Percentiles rank a stretch among this genome's conserved stretches.
phyloP scores from a whole-genome alignment of 2,888 invertebrate species.

The Allophyes oxyacanthae region DNA sequence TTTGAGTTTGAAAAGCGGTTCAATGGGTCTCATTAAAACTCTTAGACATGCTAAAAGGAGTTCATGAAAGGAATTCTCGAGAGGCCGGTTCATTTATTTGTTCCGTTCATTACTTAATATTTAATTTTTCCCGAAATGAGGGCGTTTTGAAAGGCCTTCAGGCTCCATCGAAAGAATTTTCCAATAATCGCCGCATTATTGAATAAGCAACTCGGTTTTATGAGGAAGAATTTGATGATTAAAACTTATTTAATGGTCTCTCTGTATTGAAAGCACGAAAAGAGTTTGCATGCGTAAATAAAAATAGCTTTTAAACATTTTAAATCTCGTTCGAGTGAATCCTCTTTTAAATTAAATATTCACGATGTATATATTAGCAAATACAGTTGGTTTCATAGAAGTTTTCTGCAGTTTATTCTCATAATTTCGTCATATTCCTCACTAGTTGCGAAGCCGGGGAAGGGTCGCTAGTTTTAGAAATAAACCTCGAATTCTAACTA shows the following conservation, averaged over 20 bases:
- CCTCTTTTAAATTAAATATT: slow-evolving; percentile 2
- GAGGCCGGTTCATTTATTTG: slow-evolving; percentile 76
- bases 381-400: too few species aligned
- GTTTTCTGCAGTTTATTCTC: too few species aligned
- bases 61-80: slow-evolving; percentile 71
- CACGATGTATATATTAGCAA: too few species aligned
- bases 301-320: slow-evolving; percentile 16
- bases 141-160: slow-evolving; percentile 61
- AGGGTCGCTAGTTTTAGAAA: too few species aligned
- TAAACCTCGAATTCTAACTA: too few species aligned
- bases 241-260: slow-evolving; percentile 64
- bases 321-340: not conserved
- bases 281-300: slow-evolving; percentile 37
- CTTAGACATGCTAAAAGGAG: slow-evolving; percentile 75
- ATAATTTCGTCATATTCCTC: too few species aligned
- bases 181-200: slow-evolving; percentile 78
- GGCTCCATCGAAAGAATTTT: slow-evolving; percentile 72
- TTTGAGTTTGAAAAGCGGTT: slow-evolving; percentile 81
- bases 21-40: slow-evolving; percentile 83
- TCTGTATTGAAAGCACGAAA: slow-evolving; percentile 31
- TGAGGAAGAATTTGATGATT: slow-evolving; percentile 73
- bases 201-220: slow-evolving; percentile 75
- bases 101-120: slow-evolving; percentile 78
- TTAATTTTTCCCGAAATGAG: slow-evolving; percentile 65
- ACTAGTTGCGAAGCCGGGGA: too few species aligned